Conservation (phyloP, 2,113 vertebrate genomes). For the Oryzias javanicus region DNA sequence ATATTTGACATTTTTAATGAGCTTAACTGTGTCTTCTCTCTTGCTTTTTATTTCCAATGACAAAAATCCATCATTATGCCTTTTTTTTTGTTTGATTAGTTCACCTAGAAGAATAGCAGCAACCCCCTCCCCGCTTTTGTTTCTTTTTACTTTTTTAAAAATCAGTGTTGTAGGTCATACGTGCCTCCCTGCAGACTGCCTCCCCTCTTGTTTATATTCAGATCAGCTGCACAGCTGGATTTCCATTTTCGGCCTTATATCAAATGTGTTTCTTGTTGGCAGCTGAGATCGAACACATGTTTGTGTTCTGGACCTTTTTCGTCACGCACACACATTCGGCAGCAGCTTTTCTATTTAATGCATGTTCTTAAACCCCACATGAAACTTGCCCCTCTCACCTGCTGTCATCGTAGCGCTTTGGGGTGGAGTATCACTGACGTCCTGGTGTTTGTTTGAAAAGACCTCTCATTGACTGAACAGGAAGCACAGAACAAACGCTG, state of each 20-base stretch:
- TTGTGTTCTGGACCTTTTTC: slow-evolving; percentile 19
- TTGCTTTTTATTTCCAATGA: no score
- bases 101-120: no score
- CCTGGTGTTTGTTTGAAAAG: no score
- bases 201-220: slow-evolving; percentile 30
- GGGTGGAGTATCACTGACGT: no score
- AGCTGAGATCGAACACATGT: slow-evolving; percentile 48
- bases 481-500: no score
- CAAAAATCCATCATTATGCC: background rate
- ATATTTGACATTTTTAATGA: background rate
- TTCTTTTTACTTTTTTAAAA: background rate
- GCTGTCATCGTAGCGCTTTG: no score
- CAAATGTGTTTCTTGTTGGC: slow-evolving; percentile 58
- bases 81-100: no score
- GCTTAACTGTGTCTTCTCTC: no score
- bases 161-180: background rate
- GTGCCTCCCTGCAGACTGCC: background rate
- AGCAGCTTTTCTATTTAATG: background rate
- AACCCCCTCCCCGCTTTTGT: no score
- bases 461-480: no score
- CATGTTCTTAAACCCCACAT: slow-evolving; percentile 1
- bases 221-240: slow-evolving; percentile 49
- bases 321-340: slow-evolving; percentile 9
- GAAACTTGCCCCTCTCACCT: background rate
- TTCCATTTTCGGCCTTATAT: slow-evolving; percentile 64